Conservation (phyloP, 1,140 invertebrate genomes). For the Pinna nobilis region DNA sequence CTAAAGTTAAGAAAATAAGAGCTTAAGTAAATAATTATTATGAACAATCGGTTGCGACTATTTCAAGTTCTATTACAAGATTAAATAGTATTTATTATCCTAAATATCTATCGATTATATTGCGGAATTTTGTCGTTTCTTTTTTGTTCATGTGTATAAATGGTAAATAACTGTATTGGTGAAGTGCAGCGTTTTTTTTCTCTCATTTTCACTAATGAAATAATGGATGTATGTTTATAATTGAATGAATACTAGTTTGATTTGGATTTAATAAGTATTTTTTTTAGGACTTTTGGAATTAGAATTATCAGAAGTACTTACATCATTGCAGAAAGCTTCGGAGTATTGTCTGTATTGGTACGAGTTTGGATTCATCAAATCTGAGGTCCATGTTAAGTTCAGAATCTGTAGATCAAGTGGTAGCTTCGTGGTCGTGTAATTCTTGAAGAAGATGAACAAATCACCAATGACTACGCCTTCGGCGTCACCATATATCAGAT, state of each 20-base stretch:
- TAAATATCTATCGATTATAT: too few species aligned
- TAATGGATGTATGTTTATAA: too few species aligned
- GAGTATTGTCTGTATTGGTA: constrained; percentile 13
- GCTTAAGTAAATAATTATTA: neutral
- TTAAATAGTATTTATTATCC: too few species aligned
- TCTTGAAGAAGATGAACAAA: constrained; percentile 27
- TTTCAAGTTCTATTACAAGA: neutral
- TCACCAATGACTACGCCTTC: constrained; percentile 33
- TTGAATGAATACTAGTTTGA: neutral
- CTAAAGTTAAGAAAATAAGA: constrained; percentile 14
- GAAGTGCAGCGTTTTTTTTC: too few species aligned
- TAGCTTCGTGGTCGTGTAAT: constrained; percentile 31
- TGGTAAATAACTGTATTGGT: too few species aligned
- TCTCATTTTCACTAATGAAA: neutral
- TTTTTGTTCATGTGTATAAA: too few species aligned
- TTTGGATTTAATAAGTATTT: neutral
- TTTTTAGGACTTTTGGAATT: neutral
- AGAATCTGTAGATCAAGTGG: constrained; percentile 30
- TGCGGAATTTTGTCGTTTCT: too few species aligned
- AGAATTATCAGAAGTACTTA: constrained; percentile 14
- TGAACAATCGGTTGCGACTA: too few species aligned
- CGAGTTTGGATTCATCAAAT: constrained; percentile 35
- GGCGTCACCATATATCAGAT: constrained; percentile 21
- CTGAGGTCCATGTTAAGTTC: constrained; percentile 33
- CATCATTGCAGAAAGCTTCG: constrained; percentile 29